These are phyloP conservation scores for Scaptomyza graminum DNA, from an alignment of 1,140 invertebrate genomes.

Conservation along the genomic window DNA sequence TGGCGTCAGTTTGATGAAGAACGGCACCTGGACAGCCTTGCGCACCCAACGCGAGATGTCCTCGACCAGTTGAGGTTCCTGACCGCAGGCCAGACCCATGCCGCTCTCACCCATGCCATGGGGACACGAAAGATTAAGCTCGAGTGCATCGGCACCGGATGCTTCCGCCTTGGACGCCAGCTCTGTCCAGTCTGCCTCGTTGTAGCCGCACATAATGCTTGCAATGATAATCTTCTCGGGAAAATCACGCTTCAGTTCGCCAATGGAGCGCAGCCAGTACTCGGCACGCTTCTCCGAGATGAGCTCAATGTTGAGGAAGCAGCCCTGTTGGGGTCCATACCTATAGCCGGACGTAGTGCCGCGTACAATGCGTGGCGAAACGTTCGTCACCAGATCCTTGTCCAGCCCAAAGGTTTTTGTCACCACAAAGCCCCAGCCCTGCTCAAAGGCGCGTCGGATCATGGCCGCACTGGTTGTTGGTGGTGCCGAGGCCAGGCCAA, in stretches of 20 bases:
- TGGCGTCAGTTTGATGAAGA: slow-evolving; percentile 98
- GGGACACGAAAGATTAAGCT: slow-evolving; percentile 98
- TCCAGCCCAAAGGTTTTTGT: slow-evolving; percentile 98
- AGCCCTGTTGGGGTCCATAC: slow-evolving; percentile 96
- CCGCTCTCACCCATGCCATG: slow-evolving; percentile 99
- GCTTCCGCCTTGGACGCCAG: slow-evolving; percentile 91
- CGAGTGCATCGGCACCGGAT: slow-evolving; percentile 96
- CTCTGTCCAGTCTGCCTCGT: slow-evolving; percentile 94
- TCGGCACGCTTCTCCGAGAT: slow-evolving; percentile 98
- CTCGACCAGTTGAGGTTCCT: slow-evolving; percentile 93
- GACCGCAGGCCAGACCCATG: slow-evolving; percentile 99
- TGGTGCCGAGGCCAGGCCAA: slow-evolving; percentile 98
- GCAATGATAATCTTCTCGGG: slow-evolving; percentile 96
- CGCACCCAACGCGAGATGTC: slow-evolving; percentile 96
- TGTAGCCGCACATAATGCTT: slow-evolving; percentile 98
- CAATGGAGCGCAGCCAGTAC: slow-evolving; percentile 96
- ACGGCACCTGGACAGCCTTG: slow-evolving; percentile 94
- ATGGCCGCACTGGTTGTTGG: slow-evolving; percentile 97
- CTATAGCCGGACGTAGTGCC: slow-evolving; percentile 95
- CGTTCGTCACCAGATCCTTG: slow-evolving; percentile 98
- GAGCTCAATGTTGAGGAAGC: slow-evolving; percentile 98
- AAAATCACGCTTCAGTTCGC: slow-evolving; percentile 96
- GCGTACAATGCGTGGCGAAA: slow-evolving; percentile 97
- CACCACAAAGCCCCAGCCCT: slow-evolving; percentile 98
- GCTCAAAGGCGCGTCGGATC: slow-evolving; percentile 97